A percentile compares a stretch with the other conserved stretches of the same genome.
phyloP scores from a whole-genome alignment of 2,797 vertebrate species.

The Lepilemur ruficaudatus region DNA sequence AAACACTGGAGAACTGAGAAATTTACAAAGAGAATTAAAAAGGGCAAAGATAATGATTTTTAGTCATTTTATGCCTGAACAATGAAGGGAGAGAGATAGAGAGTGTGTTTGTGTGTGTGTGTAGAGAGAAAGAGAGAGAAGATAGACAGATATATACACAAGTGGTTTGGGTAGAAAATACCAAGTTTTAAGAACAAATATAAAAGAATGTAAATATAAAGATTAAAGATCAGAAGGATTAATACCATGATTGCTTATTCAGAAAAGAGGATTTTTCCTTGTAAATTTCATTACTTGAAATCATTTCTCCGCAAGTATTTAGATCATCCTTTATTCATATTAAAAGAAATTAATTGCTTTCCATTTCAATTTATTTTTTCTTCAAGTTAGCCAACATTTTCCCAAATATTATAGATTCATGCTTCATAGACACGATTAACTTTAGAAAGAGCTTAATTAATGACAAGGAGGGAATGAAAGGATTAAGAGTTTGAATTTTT shows the following conservation, averaged over 20 bases:
- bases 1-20: not conserved
- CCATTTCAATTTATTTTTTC: conserved; percentile 38
- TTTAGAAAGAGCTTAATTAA: not conserved
- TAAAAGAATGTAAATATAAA: not conserved
- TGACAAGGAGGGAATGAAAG: not conserved
- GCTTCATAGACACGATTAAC: not conserved
- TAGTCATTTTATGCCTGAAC: not conserved
- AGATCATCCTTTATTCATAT: not conserved
- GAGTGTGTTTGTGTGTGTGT: not conserved
- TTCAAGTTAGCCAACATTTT: conserved; percentile 2
- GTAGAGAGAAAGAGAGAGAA: not conserved
- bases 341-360: conserved; percentile 46
- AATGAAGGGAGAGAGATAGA: not conserved
- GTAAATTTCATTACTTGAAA: not conserved
- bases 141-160: not conserved
- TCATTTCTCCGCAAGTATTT: not conserved
- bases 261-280: not conserved
- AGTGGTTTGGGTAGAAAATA: not conserved
- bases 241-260: not conserved
- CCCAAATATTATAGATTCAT: not conserved
- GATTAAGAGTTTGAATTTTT: not conserved
- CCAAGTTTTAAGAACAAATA: not conserved
- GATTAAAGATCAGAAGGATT: not conserved
- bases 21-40: not conserved
- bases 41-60: not conserved